Evolutionary conservation across 2,888 invertebrate genomes (phyloP), one percentile per base, ranked within the genome.

Genomic region (Andrena hattorfiana): DNA sequence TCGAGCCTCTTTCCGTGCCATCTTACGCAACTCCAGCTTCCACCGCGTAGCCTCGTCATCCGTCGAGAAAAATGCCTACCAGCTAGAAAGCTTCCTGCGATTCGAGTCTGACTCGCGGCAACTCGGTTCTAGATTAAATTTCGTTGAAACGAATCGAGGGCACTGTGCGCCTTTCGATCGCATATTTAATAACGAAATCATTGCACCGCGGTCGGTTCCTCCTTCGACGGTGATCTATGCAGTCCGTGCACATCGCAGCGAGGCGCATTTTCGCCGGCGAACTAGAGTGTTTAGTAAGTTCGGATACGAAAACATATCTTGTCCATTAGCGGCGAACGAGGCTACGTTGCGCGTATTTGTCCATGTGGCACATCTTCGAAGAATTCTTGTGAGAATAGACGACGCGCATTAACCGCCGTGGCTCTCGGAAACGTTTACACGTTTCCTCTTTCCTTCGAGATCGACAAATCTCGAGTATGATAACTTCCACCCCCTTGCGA

Each of bases 291-390:
- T 42, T 42, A 26, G 70, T 49, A 62, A 76, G 70, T 60, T 79
- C 59, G 60, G 66, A 59, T 84, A 64, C 63, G 30, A 67, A 72
- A 84, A 68, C 70, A 80, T 51, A 76, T 80, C 42, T 60, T 59
- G 73, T 62, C 85, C 66, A 85, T 87, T 81, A 74, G 68, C 87
- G 74, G 73, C 23, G 54, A 71, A 69, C 73, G 87, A 76, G 66
- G 79, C 72, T 77, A 74, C 86, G 49, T 75, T 74, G 70, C 75
- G 76, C 73, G 70, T 64, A 79, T 79, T 74, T 85, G 81, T 69
- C 71, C 80, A 74, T 74, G 80, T 84, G 78, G 77, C 83, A 84
- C 80, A 63, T 81, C 81, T 85, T 72, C 85, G 63, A 28, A 63
- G 77, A 75, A 85, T 81, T 74, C 82, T 70, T 62, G 69, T 63